Base-by-base conservation (phyloP, 2,888 invertebrate species). In the Spisula subtruncata region DNA sequence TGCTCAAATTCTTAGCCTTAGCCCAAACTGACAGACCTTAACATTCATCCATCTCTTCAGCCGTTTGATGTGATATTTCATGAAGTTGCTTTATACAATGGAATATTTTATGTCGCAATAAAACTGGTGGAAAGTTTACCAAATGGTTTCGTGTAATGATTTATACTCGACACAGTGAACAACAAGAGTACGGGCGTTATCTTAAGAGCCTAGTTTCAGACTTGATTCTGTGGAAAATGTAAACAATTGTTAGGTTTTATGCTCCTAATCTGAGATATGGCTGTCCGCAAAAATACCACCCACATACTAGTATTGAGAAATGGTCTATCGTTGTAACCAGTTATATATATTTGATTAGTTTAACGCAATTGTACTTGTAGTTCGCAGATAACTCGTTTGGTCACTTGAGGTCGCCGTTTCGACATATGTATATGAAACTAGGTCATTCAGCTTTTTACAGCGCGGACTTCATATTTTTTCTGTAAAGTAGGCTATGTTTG, bases 101-200 rank as follows among this genome's bases (percentile, higher is more conserved):
- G 71, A 87, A 56, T 80, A 71, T 91, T 91, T 91, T 88, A 91
- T 91, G 66, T 84, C 80, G 51, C 89, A 86, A 91, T 91, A 91
- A 91, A 91, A 89, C 20, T 66, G 48, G 84, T 82, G 85, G 86
- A 89, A 90, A 83, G 89, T 88, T 90, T 90, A 88, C 89, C 89
- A 91, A 88, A 91, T 88, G 88, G 89, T 91, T 88, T 87, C 85
- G 85, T 85, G 89, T 91, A 84, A 86, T 91, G 89, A 90, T 91
- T 91, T 91, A 91, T 86, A 66, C 48, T 81, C 29, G 86, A 41
- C 60, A 35, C 51, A 41, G 41, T 86, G 60, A 81, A 75, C 66
- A 87, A 82, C 75, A 81, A 81, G 87, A 81, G 71, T 32, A 54
- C 20, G 48, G 48, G 12, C 51, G 60, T 87, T 82, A 86, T 86